A percentile compares a stretch with the other conserved stretches of the same genome.
Evolutionary conservation across 2,113 vertebrate genomes (phyloP).

Genomic region (Stomatorhinus ivindoensis): DNA sequence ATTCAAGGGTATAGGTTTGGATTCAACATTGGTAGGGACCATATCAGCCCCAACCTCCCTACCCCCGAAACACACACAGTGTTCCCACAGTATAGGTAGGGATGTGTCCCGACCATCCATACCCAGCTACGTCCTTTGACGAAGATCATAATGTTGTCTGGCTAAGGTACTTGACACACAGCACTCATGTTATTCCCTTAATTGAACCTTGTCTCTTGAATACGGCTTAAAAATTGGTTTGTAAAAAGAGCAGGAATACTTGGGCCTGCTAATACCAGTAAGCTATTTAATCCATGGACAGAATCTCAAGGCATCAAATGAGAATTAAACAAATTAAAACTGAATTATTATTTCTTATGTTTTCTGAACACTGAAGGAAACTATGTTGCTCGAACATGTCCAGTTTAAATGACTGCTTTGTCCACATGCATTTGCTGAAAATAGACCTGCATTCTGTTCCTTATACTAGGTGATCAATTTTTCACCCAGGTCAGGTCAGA

Average conservation of each 20-base stretch:
- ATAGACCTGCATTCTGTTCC: neutral
- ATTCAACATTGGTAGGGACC: neutral
- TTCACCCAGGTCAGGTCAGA: neutral
- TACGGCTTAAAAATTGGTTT: neutral
- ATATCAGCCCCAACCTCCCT: neutral
- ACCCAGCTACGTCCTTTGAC: neutral
- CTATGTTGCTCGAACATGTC: neutral
- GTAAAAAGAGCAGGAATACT: neutral
- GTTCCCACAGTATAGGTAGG: neutral
- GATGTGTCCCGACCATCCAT: neutral
- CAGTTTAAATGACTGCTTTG: neutral
- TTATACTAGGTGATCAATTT: neutral
- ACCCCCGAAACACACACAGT: neutral
- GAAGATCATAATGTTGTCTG: neutral
- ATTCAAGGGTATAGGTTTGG: neutral
- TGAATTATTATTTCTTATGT: neutral
- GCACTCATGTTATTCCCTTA: neutral
- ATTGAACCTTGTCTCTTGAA: neutral
- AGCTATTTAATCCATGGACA: neutral
- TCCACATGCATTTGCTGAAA: neutral
- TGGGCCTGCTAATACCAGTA: neutral
- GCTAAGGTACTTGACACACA: neutral
- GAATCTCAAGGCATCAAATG: neutral
- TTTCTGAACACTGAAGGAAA: neutral
- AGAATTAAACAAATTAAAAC: neutral